Evolutionary conservation across 92 coral and sea anemone species (phyloP).

Genomic region (Nematostella vectensis): DNA sequence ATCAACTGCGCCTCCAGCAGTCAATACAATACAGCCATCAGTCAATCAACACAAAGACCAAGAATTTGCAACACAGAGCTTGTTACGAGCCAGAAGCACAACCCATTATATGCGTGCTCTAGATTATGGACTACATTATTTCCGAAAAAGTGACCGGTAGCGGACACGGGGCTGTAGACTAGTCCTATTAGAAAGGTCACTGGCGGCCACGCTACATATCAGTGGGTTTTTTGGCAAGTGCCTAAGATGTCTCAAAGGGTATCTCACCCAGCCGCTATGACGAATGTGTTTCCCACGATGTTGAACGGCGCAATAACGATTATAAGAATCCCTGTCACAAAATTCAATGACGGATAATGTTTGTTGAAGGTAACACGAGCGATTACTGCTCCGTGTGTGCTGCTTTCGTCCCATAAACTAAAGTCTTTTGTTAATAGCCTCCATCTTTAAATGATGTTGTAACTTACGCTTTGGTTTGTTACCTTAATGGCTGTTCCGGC

Average conservation of each 20-base stretch:
- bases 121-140: too few species aligned
- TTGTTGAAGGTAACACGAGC: not conserved
- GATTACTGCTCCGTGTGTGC: not conserved
- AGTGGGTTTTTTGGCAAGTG: not conserved
- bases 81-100: too few species aligned
- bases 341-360: not conserved
- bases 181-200: not conserved
- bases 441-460: too few species aligned
- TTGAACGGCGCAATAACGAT: not conserved
- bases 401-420: not conserved
- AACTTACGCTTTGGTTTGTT: too few species aligned
- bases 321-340: not conserved
- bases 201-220: not conserved
- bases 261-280: not conserved
- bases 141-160: too few species aligned
- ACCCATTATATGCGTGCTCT: too few species aligned
- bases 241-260: not conserved
- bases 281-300: not conserved
- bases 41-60: not conserved
- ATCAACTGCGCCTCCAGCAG: too few species aligned
- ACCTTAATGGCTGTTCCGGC: too few species aligned
- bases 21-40: constrained; percentile 1
- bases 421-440: too few species aligned
- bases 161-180: not conserved
- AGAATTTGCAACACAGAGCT: constrained; percentile 1